Evolutionary conservation across 2,797 vertebrate genomes (phyloP).

Genomic region (Pitangus sulphuratus): DNA sequence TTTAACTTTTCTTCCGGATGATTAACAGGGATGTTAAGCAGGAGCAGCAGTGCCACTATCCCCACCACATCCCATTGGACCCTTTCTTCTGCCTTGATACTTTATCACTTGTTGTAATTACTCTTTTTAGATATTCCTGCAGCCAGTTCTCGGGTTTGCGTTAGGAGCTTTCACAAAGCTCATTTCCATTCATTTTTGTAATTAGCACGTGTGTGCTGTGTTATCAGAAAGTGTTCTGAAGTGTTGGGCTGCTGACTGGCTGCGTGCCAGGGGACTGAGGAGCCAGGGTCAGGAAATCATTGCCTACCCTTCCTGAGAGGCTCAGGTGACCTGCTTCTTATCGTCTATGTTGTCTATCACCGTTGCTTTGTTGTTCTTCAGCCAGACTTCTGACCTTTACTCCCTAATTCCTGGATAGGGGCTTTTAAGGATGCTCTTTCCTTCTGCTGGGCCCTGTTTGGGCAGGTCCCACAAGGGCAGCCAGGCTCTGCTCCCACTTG

Average conservation of each 20-base stretch:
- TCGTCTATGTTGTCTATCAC: not conserved
- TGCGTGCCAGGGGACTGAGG: not conserved
- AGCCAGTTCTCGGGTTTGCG: not conserved
- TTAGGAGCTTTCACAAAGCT: not conserved
- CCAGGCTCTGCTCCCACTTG: not conserved
- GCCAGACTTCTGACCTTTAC: not conserved
- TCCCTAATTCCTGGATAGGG: not conserved
- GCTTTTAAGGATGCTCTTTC: not conserved
- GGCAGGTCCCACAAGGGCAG: not conserved
- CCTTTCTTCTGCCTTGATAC: not conserved
- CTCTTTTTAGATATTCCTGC: not conserved
- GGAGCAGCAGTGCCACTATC: not conserved
- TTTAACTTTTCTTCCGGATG: slow-evolving; percentile 50
- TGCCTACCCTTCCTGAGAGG: not conserved
- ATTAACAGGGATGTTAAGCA: slow-evolving; percentile 58
- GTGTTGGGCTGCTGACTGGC: not conserved
- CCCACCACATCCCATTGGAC: not conserved
- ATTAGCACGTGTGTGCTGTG: not conserved
- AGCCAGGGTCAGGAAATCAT: not conserved
- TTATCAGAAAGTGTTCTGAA: not conserved
- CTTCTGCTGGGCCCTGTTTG: not conserved
- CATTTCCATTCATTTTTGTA: not conserved
- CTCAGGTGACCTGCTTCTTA: not conserved
- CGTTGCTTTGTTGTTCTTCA: not conserved
- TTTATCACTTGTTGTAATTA: slow-evolving; percentile 22